Percentiles rank a stretch among this genome's conserved stretches.
Evolutionary conservation across 2,888 invertebrate species (phyloP).

Genomic region (Athetis lepigone): DNA sequence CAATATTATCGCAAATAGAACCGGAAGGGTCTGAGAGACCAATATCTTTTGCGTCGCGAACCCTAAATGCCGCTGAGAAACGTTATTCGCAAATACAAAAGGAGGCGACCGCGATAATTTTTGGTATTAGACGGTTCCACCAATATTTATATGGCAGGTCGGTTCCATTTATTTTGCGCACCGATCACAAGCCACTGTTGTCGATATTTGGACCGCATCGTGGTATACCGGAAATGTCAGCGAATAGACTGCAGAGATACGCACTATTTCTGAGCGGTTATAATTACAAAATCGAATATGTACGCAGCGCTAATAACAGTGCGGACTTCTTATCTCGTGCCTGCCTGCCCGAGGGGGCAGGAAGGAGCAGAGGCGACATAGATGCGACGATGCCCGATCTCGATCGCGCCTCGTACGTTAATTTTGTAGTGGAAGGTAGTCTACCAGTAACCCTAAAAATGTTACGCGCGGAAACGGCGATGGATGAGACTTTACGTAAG

Average conservation of each 20-base stretch:
- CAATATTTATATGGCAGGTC: constrained; percentile 50
- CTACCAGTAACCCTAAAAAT: constrained; percentile 4
- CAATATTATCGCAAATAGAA: constrained; percentile 28
- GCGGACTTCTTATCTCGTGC: constrained; percentile 53
- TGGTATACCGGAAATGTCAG: constrained; percentile 61
- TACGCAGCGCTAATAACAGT: constrained; percentile 33
- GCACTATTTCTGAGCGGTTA: constrained; percentile 59
- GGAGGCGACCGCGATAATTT: constrained; percentile 36
- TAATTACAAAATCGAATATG: constrained; percentile 59
- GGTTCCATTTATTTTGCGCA: no score
- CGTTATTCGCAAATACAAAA: constrained; percentile 29
- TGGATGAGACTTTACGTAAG: background rate
- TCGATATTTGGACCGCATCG: constrained; percentile 59
- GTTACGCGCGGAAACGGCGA: background rate
- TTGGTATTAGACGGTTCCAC: constrained; percentile 42
- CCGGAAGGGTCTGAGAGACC: constrained; percentile 30
- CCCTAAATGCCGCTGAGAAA: no score
- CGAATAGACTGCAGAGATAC: constrained; percentile 60
- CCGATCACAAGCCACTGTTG: constrained; percentile 60
- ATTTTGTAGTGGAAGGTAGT: constrained; percentile 9
- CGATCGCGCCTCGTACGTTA: constrained; percentile 8
- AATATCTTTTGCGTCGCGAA: constrained; percentile 58
- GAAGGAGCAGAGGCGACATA: background rate
- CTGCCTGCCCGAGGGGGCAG: constrained; percentile 11
- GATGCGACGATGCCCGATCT: background rate